Base-by-base conservation (phyloP, 2,888 invertebrate genomes). In the Tipula confusa region DNA sequence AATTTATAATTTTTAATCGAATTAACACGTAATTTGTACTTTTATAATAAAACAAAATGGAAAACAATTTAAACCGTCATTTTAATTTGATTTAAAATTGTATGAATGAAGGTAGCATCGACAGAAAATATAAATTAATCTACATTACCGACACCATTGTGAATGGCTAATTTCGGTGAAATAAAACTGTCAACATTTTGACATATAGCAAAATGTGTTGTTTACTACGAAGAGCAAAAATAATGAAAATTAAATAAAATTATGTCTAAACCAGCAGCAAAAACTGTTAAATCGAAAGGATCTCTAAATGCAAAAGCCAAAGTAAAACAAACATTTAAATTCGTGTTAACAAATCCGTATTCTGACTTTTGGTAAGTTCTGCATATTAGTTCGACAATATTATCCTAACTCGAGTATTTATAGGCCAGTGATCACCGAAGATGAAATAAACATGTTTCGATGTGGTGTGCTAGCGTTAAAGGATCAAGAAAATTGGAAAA, bases 241-340 rank as follows among this genome's bases (percentile, higher is more conserved):
- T 64, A 43, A 9, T 0, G 24, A 64, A 9, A 24, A 24, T 64
- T 38, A 7, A 24, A 64, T 9, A 24, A 64, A 64, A 24, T 24
- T 9, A 64, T 64, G 64, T 64, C 64, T 64, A 64, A 64, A 24
- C 64, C 64, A 24, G 64, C 64, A 9, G 64, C 64, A 6, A 7
- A 64, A 64, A 64, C 64, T 24, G 64, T 64, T 18, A 64, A 64
- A 64, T 9, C 18, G 9, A 64, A 64, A 24, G 64, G 64, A 1
- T 64, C 64, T 0, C 64, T 64, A 24, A 64, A 64, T 24, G 64
- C 64, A 7, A 64, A 64, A 24, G 64, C 64, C 11, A 64, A 64
- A 64, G 64, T 64, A n/a, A 64, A 64, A 24, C 64, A 64, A 64
- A 64, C 64, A 64, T 64, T 64, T 64, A 64, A 64, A 24, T 64